A percentile compares a stretch with the other conserved stretches of the same genome.
These are phyloP conservation scores for Garra rufa DNA, from an alignment of 2,113 vertebrate genomes.

Conservation along the genomic window DNA sequence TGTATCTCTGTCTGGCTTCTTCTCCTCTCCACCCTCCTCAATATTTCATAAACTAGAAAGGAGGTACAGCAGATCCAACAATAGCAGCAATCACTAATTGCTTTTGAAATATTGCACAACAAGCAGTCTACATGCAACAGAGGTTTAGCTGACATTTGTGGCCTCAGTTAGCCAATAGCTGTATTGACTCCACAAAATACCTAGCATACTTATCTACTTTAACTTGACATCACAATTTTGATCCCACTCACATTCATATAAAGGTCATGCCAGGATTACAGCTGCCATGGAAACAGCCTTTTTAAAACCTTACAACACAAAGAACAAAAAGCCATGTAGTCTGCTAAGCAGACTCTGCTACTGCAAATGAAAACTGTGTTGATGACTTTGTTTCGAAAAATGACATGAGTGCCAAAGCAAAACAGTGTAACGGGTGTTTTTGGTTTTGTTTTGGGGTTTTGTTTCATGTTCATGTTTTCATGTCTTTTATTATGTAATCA, in stretches of 20 bases:
- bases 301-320: not conserved
- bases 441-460: too few relatives aligned
- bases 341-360: not conserved
- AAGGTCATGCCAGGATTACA: constrained; percentile 31
- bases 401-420: not conserved
- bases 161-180: not conserved
- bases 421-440: too few relatives aligned
- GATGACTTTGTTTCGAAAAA: not conserved
- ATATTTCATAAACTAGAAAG: not conserved
- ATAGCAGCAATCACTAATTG: not conserved
- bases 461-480: too few relatives aligned
- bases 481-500: too few relatives aligned
- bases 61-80: not conserved
- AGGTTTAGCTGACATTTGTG: not conserved
- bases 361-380: not conserved
- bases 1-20: not conserved
- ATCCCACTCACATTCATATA: constrained; percentile 32
- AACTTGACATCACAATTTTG: constrained; percentile 24
- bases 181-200: not conserved
- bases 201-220: constrained; percentile 5
- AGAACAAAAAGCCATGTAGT: not conserved
- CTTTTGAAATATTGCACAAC: not conserved
- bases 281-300: constrained; percentile 34
- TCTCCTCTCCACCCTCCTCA: not conserved
- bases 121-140: not conserved